Base-by-base conservation (phyloP, 37 sponge, comb jelly and placozoan genomes). In the Crambe crambe region DNA sequence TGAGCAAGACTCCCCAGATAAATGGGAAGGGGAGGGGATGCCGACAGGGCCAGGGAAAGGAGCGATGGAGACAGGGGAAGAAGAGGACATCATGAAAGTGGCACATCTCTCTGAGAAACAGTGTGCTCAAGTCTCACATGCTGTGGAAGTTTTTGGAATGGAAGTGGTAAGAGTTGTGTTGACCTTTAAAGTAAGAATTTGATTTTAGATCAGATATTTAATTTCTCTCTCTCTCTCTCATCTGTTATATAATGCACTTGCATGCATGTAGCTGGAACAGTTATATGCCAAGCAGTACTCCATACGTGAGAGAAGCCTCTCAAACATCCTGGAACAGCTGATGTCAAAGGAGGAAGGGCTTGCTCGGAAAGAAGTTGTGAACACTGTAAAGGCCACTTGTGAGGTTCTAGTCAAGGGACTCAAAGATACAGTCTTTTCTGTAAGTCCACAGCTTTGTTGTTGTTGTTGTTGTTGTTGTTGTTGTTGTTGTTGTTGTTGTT, bases 61-160 rank as follows among this genome's bases (percentile, higher is more conserved):
- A 34, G 31, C 51, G 22, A 36, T 32, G 2, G 58, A 25, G 17
- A 44, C 30, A 10, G 51, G 10, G 1, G 34, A 26, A 22, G 76
- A 67, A 20, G 51, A 63, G 32, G n/a, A n/a, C n/a, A n/a, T n/a
- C n/a, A n/a, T n/a, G n/a, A n/a, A n/a, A n/a, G 84, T 78, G 8
- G 89, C 78, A 23, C 79, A 68, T 12, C 72, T 90, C 32, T 61
- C 80, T 38, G 82, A 90, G 40, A 69, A 62, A 36, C 74, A 69
- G 57, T 70, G 37, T 38, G 75, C 75, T 64, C 76, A 85, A 58
- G 72, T 68, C 56, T 17, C 86, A 20, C 18, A 72, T 25, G 77
- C 82, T 21, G 47, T 90, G 31, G 73, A 90, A 10, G 72, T 76
- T n/a, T 85, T 90, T 85, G 86, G 89, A 31, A 83, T 72, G 68